Evolutionary conservation across 92 coral and sea anemone species (phyloP).

Genomic region (Porites rus): DNA sequence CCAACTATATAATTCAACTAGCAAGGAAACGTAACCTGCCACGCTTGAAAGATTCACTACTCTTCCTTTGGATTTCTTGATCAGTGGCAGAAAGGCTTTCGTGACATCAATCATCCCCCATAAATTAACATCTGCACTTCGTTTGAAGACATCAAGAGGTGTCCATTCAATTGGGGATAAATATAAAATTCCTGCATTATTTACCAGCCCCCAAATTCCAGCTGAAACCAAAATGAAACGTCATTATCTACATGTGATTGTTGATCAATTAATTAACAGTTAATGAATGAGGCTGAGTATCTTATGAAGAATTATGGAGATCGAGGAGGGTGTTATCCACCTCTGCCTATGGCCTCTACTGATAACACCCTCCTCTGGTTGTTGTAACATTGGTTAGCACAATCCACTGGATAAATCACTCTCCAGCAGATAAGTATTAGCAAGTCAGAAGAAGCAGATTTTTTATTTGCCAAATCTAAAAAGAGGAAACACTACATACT

Average conservation of each 20-base stretch:
- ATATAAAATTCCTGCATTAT: constrained; percentile 69
- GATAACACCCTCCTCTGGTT: too few species aligned
- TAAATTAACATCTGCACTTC: constrained; percentile 66
- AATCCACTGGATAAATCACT: too few species aligned
- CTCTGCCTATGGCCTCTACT: too few species aligned
- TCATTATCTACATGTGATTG: neutral
- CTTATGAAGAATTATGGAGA: too few species aligned
- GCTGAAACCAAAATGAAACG: constrained; percentile 3
- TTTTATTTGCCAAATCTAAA: too few species aligned
- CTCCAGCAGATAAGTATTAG: too few species aligned
- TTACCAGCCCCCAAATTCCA: constrained; percentile 76
- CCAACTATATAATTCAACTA: neutral
- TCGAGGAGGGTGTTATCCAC: too few species aligned
- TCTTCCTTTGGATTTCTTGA: constrained; percentile 66
- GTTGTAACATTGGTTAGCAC: too few species aligned
- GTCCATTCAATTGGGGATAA: constrained; percentile 64
- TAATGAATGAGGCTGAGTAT: too few species aligned
- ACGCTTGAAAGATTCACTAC: constrained; percentile 69
- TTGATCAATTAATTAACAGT: too few species aligned
- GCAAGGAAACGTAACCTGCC: constrained; percentile 5
- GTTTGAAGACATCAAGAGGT: constrained; percentile 48
- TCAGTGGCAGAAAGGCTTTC: constrained; percentile 68
- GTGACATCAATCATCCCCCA: constrained; percentile 77
- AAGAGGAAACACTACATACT: too few species aligned
- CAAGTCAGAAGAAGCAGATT: too few species aligned